phyloP scores from a whole-genome alignment of 2,113 vertebrate species.

The Manacus vitellinus region DNA sequence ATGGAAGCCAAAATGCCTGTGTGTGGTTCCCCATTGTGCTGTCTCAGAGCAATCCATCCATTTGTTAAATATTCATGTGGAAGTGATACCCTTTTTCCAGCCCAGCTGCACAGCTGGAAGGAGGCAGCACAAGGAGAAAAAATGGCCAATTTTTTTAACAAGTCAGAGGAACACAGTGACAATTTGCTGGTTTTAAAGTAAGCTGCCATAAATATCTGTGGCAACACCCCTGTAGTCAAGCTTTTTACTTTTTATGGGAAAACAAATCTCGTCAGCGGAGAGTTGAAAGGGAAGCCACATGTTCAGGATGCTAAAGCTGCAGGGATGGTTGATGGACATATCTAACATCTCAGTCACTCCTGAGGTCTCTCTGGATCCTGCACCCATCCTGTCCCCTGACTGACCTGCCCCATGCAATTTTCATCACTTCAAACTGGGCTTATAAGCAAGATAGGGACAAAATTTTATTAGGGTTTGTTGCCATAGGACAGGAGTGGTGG shows the following conservation, averaged over 20 bases:
- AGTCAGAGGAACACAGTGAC: neutral
- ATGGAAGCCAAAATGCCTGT: fast-evolving
- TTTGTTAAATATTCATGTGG: neutral
- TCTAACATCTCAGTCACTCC: neutral
- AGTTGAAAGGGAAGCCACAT: neutral
- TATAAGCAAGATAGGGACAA: neutral
- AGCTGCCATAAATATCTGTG: fast-evolving
- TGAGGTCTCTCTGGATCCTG: neutral
- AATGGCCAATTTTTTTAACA: neutral
- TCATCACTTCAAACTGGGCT: neutral
- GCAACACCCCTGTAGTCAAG: neutral
- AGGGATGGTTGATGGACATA: neutral
- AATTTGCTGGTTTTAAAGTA: neutral
- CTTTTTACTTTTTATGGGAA: neutral
- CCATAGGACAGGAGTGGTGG: neutral
- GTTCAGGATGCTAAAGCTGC: neutral
- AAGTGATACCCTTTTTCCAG: neutral
- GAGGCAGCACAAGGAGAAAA: neutral
- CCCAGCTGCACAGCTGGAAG: neutral
- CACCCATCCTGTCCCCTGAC: neutral
- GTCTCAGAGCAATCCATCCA: fast-evolving
- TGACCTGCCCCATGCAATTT: neutral
- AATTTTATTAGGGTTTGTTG: neutral
- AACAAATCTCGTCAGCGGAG: neutral
- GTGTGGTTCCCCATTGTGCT: fast-evolving